Conservation (phyloP, 2,888 invertebrate species). For the Ochropacha duplaris region DNA sequence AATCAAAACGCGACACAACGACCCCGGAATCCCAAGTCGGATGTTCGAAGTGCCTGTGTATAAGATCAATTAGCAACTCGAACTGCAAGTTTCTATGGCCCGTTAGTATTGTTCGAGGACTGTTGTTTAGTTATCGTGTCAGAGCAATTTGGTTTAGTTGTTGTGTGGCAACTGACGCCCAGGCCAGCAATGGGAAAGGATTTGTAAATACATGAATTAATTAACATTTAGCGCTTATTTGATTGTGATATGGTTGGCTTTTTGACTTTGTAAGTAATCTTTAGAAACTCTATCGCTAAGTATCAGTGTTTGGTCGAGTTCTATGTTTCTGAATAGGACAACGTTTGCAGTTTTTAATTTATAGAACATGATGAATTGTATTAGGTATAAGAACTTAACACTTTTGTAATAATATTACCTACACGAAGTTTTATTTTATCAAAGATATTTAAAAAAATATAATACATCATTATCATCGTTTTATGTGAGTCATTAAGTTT, state of each 20-base stretch:
- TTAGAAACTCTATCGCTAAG: too few relatives aligned
- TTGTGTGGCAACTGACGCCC: constrained; percentile 13
- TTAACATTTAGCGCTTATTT: background rate
- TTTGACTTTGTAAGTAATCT: too few relatives aligned
- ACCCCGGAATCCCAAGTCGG: background rate
- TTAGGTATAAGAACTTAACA: too few relatives aligned
- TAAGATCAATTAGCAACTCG: constrained; percentile 49
- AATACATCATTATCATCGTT: too few relatives aligned
- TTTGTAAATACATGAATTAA: constrained; percentile 9
- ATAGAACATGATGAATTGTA: too few relatives aligned
- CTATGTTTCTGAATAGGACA: too few relatives aligned
- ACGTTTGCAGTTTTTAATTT: too few relatives aligned
- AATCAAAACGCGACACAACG: background rate
- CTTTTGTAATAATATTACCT: too few relatives aligned
- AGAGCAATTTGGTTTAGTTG: constrained; percentile 25
- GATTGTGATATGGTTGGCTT: background rate
- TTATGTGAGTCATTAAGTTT: too few relatives aligned
- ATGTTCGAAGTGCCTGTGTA: constrained; percentile 24
- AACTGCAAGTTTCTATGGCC: constrained; percentile 15
- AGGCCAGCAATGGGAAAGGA: background rate
- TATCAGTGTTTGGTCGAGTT: too few relatives aligned
- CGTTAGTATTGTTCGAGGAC: constrained; percentile 15
- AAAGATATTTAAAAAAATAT: too few relatives aligned
- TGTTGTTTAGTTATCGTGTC: constrained; percentile 26
- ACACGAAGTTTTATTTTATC: too few relatives aligned